A percentile compares a stretch with the other conserved stretches of the same genome.
Evolutionary conservation across 2,888 invertebrate species (phyloP).

Genomic region (Rambutsinella grinnellia): DNA sequence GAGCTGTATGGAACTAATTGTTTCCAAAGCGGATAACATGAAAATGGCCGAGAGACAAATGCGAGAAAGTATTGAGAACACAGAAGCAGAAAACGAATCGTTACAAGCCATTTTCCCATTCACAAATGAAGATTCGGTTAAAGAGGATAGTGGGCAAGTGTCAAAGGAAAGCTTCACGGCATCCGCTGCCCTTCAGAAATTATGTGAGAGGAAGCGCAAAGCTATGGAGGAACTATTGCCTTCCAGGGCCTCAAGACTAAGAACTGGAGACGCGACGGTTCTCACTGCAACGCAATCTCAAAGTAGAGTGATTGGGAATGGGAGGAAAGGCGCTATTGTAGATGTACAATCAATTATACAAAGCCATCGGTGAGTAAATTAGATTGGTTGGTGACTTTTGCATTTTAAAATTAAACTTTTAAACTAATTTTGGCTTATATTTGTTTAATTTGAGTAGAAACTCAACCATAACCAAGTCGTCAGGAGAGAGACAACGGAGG

Average conservation of each 20-base stretch:
- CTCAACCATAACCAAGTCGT: no score
- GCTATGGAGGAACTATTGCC: constrained; percentile 33
- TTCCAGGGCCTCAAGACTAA: neutral
- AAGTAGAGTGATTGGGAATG: constrained; percentile 76
- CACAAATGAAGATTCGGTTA: constrained; percentile 57
- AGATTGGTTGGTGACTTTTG: no score
- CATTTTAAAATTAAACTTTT: no score
- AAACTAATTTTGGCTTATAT: no score
- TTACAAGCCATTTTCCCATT: constrained; percentile 74
- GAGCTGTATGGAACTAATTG: constrained; percentile 29
- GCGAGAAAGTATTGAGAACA: constrained; percentile 51
- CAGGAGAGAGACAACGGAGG: neutral
- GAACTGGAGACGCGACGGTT: constrained; percentile 21
- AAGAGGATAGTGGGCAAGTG: neutral
- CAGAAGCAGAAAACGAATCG: constrained; percentile 56
- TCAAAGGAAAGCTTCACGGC: constrained; percentile 33
- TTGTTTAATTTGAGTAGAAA: no score
- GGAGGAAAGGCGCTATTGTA: constrained; percentile 82
- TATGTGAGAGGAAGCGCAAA: constrained; percentile 59
- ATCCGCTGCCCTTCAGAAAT: constrained; percentile 59
- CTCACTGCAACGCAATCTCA: constrained; percentile 8
- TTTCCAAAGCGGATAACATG: constrained; percentile 29
- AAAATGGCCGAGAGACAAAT: constrained; percentile 49
- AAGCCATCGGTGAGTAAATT: constrained; percentile 42
- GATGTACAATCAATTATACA: constrained; percentile 80